Evolutionary conservation across 2,888 invertebrate species (phyloP).

Genomic region (Caenorhabditis sulstoni): DNA sequence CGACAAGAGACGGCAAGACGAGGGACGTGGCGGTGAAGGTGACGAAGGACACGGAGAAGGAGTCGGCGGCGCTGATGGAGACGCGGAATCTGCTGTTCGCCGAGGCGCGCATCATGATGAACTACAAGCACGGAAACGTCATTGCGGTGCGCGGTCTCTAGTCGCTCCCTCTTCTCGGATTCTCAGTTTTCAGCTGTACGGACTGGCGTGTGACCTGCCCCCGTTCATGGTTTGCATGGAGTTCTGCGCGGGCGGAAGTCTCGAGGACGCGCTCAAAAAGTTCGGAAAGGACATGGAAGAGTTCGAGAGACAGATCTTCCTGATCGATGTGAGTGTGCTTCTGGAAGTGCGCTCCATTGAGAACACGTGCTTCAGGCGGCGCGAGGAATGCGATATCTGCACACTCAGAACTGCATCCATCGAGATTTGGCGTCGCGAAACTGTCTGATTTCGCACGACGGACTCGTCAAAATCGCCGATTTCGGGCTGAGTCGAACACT

Average conservation of each 20-base stretch:
- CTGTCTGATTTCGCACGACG: conserved; percentile 84
- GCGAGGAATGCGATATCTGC: conserved; percentile 89
- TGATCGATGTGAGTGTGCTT: conserved; percentile 36
- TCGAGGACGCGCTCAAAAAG: conserved; percentile 63
- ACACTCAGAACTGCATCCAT: conserved; percentile 89
- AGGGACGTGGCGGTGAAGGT: conserved; percentile 75
- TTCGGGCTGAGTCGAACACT: conserved; percentile 75
- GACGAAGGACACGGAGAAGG: conserved; percentile 29
- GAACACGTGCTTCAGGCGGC: conserved; percentile 83
- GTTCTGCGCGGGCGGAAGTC: conserved; percentile 84
- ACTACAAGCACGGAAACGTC: conserved; percentile 68
- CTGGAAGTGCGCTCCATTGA: too few species aligned
- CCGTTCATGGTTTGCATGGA: conserved; percentile 99
- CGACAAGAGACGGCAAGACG: conserved; percentile 36
- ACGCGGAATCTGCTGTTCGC: conserved; percentile 62
- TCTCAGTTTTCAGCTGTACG: conserved; percentile 86
- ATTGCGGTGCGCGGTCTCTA: conserved; percentile 41
- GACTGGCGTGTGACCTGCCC: conserved; percentile 97
- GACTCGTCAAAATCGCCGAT: conserved; percentile 79
- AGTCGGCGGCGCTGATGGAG: conserved; percentile 73
- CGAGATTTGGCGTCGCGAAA: conserved; percentile 90
- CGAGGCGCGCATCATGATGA: conserved; percentile 71
- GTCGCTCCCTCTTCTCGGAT: background rate
- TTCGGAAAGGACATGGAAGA: conserved; percentile 60
- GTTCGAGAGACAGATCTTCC: conserved; percentile 43